Evolutionary conservation across 2,888 invertebrate genomes (phyloP), one percentile per base, ranked within the genome.

Genomic region (Volucella inanis): DNA sequence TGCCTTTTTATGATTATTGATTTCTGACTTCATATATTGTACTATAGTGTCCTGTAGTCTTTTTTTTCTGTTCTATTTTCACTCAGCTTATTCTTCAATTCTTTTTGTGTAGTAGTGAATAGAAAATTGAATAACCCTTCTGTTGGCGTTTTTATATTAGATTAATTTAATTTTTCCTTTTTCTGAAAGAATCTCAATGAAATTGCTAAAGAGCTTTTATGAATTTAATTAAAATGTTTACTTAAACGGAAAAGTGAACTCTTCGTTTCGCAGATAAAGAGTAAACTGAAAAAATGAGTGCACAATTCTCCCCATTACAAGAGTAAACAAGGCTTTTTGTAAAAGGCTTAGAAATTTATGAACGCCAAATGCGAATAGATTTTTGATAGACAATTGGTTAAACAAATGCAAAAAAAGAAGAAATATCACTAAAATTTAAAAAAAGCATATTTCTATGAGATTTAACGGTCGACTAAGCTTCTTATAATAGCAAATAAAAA

Each of bases 211-310:
- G 79, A 84, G 79, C 80, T 65, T 75, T 84, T 67, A 71, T 75
- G 67, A 80, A 71, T 76, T 84, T 84, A 84, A 84, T 84, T 84
- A 80, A 84, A 84, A 76, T 80, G 75, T 71, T 70, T 65, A 80
- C 71, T 80, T 80, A 75, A 67, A 80, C 70, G 84, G 70, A 84
- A 79, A 83, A 76, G 78, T 83, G 64, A 74, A 72, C 54, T 68
- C 59, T 55, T 59, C 57, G 47, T 57, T 43, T 50, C 43, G 47
- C 11, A 68, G 76, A 47, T 45, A 65, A 41, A 76, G n/a, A 54
- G 22, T 11, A 9, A 71, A 50, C 52, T 49, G 41, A 31, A 57
- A 74, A 74, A 67, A 18, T 39, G 57, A 71, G 49, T n/a, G 71
- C 49, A 77, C 62, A 57, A 62, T 45, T 22, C 57, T 72, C 14